phyloP scores from a whole-genome alignment of 2,888 invertebrate species.

The Micoletzkya japonica region DNA sequence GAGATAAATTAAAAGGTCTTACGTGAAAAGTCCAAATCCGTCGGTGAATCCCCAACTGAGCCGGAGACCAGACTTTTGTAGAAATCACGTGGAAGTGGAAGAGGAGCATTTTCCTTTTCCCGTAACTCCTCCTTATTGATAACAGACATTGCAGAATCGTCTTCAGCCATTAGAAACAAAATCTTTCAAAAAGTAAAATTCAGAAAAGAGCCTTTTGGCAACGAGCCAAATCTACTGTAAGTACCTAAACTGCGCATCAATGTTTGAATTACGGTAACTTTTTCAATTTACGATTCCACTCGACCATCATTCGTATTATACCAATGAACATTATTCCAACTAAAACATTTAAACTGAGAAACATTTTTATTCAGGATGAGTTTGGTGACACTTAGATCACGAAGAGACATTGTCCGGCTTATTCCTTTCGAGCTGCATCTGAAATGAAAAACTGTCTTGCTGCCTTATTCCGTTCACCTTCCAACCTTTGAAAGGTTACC shows the following conservation, averaged over 20 bases:
- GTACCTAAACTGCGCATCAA: not conserved
- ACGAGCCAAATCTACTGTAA: not conserved
- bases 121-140: slow-evolving; percentile 2
- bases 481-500: too few relatives aligned
- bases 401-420: too few relatives aligned
- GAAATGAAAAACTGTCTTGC: too few relatives aligned
- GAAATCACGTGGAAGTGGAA: slow-evolving; percentile 11
- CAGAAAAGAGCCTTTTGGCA: not conserved
- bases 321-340: too few relatives aligned
- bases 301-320: too few relatives aligned
- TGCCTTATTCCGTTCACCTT: too few relatives aligned
- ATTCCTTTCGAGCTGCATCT: too few relatives aligned
- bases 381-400: too few relatives aligned
- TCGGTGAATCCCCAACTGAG: not conserved
- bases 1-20: not conserved
- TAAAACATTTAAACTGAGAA: too few relatives aligned
- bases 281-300: too few relatives aligned
- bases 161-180: slow-evolving; percentile 15
- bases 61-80: slow-evolving; percentile 13
- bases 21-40: not conserved
- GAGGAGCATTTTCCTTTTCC: slow-evolving; percentile 8
- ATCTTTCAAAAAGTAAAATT: not conserved
- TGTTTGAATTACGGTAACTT: not conserved
- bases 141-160: too few relatives aligned
- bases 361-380: too few relatives aligned